phyloP scores from a whole-genome alignment of 2,113 vertebrate species.

The Pelmatolapia mariae region DNA sequence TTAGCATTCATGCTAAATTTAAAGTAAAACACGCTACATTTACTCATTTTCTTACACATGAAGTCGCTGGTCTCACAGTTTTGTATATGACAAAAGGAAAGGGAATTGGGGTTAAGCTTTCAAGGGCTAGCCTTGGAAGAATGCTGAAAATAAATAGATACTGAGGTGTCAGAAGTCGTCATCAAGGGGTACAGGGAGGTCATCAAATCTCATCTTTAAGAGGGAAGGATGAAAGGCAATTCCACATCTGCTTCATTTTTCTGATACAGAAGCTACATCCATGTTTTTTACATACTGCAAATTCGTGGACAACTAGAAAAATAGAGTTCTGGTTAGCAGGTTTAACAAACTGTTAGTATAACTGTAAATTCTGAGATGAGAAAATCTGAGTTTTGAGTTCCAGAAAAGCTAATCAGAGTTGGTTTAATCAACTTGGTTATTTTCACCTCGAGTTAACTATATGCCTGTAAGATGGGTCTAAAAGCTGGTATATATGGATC shows the following conservation, averaged over 20 bases:
- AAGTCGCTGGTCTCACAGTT: neutral
- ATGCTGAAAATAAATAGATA: neutral
- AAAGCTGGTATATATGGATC: neutral
- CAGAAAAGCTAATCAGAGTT: neutral
- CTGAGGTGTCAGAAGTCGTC: neutral
- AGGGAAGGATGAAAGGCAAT: neutral
- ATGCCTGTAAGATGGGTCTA: neutral
- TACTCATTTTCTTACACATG: neutral
- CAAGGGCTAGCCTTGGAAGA: neutral
- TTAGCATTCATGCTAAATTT: neutral
- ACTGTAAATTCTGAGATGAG: neutral
- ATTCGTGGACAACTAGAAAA: neutral
- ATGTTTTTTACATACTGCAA: neutral
- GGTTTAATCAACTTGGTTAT: neutral
- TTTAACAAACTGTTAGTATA: neutral
- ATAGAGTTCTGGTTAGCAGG: neutral
- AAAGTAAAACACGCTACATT: neutral
- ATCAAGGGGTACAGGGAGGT: neutral
- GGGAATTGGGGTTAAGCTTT: neutral
- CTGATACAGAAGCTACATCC: neutral
- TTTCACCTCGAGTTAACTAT: neutral
- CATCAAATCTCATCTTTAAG: neutral
- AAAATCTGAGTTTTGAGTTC: neutral
- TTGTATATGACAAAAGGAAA: neutral
- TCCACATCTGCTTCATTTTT: neutral